Base-by-base conservation (phyloP, 2,113 vertebrate genomes). In the Zeus faber region DNA sequence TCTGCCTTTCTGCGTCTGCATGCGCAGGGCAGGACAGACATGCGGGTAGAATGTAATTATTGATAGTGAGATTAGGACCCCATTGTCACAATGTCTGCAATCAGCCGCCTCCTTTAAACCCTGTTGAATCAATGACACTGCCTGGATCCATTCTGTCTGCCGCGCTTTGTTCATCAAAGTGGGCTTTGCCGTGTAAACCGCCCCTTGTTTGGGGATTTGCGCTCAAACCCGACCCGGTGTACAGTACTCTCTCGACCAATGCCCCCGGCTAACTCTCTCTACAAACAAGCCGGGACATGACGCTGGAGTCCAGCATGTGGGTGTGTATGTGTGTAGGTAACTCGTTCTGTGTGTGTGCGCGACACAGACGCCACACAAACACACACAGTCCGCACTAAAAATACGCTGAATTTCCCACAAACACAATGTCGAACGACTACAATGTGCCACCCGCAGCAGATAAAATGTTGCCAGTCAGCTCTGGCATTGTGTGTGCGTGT, bases 131-230 rank as follows among this genome's bases (percentile, higher is more conserved):
- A 77, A 76, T 81, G 79, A 70, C 74, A 76, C 67, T 17, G 67
- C 62, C 65, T 67, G 58, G 73, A 66, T 75, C 65, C 65, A 67
- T 78, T 65, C 54, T 65, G 76, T 66, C 69, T 31, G 44, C 61
- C 23, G 17, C 29, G 62, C 74, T 79, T 76, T 74, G 73, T 66
- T 84, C 79, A 85, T 88, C 76, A 81, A 84, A 83, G 72, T 45
- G 59, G 72, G 83, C 67, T 85, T 79, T 80, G 69, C 71, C 46
- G 60, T 56, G 70, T 64, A 84, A 79, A 84, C 63, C 62, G 41
- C 55, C 63, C 61, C 81, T 67, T 74, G 77, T 81, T 82, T 63
- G 72, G 72, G 73, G 74, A 79, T 84, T 86, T 82, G 72, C 58
- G 24, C 35, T 67, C 61, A 71, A 81, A 77, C 55, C n/a, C 62